Evolutionary conservation across 2,797 vertebrate genomes (phyloP).

Genomic region (Lepilemur septentrionalis): DNA sequence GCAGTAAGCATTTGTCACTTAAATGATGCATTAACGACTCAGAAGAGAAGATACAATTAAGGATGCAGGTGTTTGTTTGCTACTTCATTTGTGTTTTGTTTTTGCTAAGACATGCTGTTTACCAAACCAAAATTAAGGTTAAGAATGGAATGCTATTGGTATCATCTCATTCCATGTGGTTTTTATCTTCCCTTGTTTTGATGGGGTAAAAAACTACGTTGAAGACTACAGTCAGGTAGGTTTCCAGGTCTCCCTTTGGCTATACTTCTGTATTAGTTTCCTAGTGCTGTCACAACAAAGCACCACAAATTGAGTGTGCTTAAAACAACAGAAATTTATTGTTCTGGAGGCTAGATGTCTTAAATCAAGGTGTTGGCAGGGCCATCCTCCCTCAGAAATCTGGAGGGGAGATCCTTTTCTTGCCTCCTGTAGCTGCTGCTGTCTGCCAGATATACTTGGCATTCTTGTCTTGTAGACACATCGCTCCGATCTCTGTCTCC

Average conservation of each 20-base stretch:
- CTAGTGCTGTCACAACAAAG: not conserved
- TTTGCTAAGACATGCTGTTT: not conserved
- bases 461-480: not conserved
- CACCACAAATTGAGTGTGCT: not conserved
- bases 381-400: not conserved
- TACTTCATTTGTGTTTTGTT: not conserved
- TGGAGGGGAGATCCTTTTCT: not conserved
- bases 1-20: conserved; percentile 56
- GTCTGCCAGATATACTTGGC: not conserved
- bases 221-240: not conserved
- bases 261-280: not conserved
- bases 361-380: not conserved
- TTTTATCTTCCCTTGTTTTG: not conserved
- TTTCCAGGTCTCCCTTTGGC: not conserved
- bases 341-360: not conserved
- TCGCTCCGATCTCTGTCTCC: not conserved
- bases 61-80: not conserved
- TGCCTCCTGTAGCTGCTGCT: not conserved
- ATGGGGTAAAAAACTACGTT: not conserved
- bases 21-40: conserved; percentile 8
- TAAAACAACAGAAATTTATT: not conserved
- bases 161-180: not conserved
- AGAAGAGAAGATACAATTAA: not conserved
- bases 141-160: not conserved
- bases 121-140: not conserved